Conservation (phyloP, 30 jellyfish, hydroid and myxozoan genomes). For the Hydractinia echinata region DNA sequence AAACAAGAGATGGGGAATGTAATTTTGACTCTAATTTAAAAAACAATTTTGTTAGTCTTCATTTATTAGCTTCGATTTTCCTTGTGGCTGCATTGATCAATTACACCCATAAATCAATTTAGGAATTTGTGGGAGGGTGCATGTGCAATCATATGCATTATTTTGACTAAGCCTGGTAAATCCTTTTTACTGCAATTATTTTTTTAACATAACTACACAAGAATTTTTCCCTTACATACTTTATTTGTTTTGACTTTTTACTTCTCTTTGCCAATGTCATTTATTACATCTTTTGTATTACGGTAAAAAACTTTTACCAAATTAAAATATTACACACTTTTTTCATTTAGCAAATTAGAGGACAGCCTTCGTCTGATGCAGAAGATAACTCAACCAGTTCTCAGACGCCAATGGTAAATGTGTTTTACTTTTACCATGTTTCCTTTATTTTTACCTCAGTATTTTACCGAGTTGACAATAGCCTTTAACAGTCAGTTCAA, state of each 20-base stretch:
- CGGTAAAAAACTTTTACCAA: neutral
- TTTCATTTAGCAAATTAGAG: neutral
- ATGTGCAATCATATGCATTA: no score
- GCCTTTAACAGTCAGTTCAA: no score
- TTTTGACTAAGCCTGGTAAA: no score
- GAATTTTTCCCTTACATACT: neutral
- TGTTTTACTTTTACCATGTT: neutral
- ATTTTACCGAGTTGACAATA: neutral
- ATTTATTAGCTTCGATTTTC: no score
- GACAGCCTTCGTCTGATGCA: constrained; percentile 5
- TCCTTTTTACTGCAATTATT: no score
- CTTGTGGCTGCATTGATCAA: no score
- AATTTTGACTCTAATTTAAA: no score
- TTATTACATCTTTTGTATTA: neutral
- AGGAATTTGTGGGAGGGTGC: no score
- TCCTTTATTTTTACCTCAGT: neutral
- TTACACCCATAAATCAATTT: no score
- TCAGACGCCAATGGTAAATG: constrained; percentile 32
- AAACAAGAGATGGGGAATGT: no score
- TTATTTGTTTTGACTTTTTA: neutral
- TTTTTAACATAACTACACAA: no score
- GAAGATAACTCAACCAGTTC: constrained; percentile 36
- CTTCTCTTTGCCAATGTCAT: neutral
- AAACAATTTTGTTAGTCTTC: no score
- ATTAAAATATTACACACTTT: neutral